Conservation (phyloP, 2,888 invertebrate species). For the Diploptera punctata region DNA sequence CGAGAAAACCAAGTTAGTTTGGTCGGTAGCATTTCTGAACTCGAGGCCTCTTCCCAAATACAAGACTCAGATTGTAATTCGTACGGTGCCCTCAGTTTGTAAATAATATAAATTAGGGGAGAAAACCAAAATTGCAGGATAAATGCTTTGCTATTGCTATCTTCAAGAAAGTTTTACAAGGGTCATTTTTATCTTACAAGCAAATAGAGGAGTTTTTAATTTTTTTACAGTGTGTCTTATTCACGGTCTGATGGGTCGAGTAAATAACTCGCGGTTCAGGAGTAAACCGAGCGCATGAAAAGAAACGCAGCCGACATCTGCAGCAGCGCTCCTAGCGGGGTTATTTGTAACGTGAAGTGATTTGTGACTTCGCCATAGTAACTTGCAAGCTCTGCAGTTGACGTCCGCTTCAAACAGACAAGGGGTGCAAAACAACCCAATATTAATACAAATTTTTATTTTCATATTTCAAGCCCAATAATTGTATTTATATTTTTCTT, state of each 20-base stretch:
- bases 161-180: neutral
- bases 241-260: constrained; percentile 28
- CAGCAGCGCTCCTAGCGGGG: neutral
- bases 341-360: constrained; percentile 30
- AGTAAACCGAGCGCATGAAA: constrained; percentile 21
- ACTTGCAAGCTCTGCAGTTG: constrained; percentile 18
- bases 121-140: too few relatives aligned
- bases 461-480: too few relatives aligned
- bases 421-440: too few relatives aligned
- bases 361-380: constrained; percentile 20
- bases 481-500: too few relatives aligned
- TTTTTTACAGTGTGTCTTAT: constrained; percentile 12
- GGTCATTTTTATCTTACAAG: neutral
- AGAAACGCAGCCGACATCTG: constrained; percentile 24
- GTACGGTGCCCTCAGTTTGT: too few relatives aligned
- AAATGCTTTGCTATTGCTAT: too few relatives aligned
- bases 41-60: too few relatives aligned
- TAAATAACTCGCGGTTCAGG: constrained; percentile 25
- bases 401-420: constrained; percentile 16
- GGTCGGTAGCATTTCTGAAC: too few relatives aligned
- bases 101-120: too few relatives aligned
- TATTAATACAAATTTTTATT: too few relatives aligned
- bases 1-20: too few relatives aligned
- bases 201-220: neutral
- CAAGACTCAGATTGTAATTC: too few relatives aligned